Percentiles rank a stretch among this genome's conserved stretches.
These are phyloP conservation scores for Lottia scabra DNA, from an alignment of 2,888 invertebrate genomes.

Conservation along the genomic window DNA sequence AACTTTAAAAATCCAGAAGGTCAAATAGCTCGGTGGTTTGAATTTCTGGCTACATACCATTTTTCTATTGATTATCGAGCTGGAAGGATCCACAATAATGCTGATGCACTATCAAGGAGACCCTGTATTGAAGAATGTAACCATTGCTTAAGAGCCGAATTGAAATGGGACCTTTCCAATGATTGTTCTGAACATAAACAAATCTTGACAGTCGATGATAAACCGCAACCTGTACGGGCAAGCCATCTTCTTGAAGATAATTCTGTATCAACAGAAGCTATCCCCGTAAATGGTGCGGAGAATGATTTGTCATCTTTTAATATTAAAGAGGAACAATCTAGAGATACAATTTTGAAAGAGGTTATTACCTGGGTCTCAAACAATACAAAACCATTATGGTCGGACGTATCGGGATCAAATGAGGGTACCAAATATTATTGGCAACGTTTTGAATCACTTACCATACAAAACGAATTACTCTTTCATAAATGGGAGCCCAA, in stretches of 20 bases:
- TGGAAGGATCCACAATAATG: slow-evolving; percentile 23
- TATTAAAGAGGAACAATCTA: no score
- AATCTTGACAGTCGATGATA: no score
- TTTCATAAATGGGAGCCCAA: neutral
- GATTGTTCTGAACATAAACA: no score
- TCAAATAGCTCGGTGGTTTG: neutral
- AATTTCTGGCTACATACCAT: slow-evolving; percentile 20
- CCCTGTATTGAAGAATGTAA: slow-evolving; percentile 25
- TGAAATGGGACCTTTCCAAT: no score
- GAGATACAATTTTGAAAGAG: neutral
- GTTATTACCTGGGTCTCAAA: neutral
- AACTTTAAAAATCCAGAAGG: no score
- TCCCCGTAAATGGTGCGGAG: no score
- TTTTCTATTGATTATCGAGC: slow-evolving; percentile 19
- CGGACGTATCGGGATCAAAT: neutral
- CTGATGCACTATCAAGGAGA: slow-evolving; percentile 24
- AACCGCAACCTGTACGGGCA: no score
- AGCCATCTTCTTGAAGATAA: no score
- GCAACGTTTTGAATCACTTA: neutral
- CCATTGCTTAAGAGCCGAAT: no score
- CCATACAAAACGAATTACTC: neutral
- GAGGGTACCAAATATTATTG: neutral
- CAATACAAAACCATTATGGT: slow-evolving; percentile 1
- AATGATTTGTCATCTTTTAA: no score
- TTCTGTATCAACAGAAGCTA: no score